Percentiles rank a stretch among this genome's conserved stretches.
Conservation (phyloP, 2,113 vertebrate species). For the Malurus alboscapulatus region DNA sequence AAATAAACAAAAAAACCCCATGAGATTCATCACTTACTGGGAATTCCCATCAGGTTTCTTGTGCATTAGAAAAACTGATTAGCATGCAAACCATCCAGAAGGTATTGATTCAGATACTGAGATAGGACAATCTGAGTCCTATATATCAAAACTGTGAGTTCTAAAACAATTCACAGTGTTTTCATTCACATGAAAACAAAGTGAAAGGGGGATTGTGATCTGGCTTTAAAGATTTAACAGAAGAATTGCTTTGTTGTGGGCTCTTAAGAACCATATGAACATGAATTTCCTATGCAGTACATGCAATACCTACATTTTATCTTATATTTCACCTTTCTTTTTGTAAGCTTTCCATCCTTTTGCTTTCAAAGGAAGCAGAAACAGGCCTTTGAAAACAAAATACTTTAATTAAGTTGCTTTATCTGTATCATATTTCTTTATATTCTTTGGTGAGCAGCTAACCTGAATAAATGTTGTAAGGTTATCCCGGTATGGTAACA, state of each 20-base stretch:
- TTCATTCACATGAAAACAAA: background rate
- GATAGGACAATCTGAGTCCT: background rate
- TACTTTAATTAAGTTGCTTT: background rate
- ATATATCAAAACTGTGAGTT: background rate
- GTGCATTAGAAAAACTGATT: background rate
- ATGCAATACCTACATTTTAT: background rate
- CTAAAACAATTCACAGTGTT: background rate
- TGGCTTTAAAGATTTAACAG: background rate
- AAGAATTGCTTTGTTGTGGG: background rate
- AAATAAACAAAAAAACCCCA: background rate
- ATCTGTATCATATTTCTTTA: background rate
- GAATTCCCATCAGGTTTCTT: background rate
- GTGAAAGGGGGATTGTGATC: background rate
- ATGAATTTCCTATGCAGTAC: background rate
- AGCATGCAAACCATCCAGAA: constrained; percentile 3
- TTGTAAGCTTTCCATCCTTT: background rate
- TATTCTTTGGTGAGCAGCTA: background rate
- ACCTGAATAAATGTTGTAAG: background rate
- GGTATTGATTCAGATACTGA: background rate
- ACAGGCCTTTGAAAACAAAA: background rate
- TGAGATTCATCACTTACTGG: background rate
- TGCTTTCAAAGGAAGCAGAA: background rate
- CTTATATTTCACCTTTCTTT: background rate
- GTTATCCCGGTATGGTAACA: background rate
- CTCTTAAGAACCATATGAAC: background rate